Conservation (phyloP, 92 coral and sea anemone genomes). For the Blastomussa wellsi region DNA sequence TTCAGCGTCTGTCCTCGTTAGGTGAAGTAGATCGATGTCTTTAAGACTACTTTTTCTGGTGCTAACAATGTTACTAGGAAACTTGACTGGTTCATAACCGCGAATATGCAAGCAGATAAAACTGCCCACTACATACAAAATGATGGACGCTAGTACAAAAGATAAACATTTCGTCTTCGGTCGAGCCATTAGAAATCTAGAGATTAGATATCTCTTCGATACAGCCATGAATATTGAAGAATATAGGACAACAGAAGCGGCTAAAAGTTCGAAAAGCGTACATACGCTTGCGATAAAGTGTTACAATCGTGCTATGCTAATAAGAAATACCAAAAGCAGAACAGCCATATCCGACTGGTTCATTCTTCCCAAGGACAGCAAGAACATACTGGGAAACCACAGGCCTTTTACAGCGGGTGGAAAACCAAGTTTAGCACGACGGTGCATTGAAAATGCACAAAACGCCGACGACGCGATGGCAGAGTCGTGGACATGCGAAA, state of each 20-base stretch:
- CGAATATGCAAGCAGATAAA: slow-evolving; percentile 19
- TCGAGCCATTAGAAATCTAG: slow-evolving; percentile 44
- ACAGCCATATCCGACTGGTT: slow-evolving; percentile 19
- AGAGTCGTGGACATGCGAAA: too few relatives aligned
- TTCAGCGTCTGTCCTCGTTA: neutral
- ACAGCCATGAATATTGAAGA: slow-evolving; percentile 32
- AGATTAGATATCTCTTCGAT: slow-evolving; percentile 38
- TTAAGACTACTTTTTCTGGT: neutral
- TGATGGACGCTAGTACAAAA: slow-evolving; percentile 7
- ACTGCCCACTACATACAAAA: slow-evolving; percentile 28
- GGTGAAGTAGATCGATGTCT: neutral
- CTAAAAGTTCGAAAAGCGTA: slow-evolving; percentile 12
- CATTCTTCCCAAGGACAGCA: neutral
- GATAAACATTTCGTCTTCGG: slow-evolving; percentile 46
- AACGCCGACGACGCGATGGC: neutral
- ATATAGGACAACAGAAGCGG: neutral
- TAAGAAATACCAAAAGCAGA: neutral
- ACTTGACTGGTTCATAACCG: slow-evolving; percentile 2
- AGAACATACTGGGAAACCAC: slow-evolving; percentile 33
- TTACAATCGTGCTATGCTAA: slow-evolving; percentile 20
- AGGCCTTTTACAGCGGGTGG: slow-evolving; percentile 50
- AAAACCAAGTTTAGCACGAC: slow-evolving; percentile 29
- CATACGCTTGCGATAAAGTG: neutral
- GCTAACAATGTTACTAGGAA: neutral
- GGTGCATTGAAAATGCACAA: slow-evolving; percentile 4